Conservation (phyloP, 2,113 vertebrate species). For the Ictalurus furcatus region DNA sequence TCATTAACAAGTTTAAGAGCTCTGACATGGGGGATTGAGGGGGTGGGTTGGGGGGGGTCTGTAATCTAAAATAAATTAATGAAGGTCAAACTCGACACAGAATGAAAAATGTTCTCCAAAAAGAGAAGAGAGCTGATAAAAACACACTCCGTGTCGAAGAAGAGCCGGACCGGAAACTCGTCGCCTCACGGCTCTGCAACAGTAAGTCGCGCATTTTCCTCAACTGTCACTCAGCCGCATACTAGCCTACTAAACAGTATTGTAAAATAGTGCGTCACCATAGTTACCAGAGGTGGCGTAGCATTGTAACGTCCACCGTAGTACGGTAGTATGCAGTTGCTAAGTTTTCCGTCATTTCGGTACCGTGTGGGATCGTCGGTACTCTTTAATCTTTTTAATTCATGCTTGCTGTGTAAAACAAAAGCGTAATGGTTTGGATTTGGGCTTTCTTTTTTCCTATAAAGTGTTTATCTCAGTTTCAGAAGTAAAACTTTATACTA, state of each 20-base stretch:
- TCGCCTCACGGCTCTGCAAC: slow-evolving; percentile 73
- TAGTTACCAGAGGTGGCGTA: neutral
- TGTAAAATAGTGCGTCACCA: neutral
- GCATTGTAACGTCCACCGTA: neutral
- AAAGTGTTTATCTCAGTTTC: neutral
- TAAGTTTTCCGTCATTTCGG: neutral
- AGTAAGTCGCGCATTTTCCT: slow-evolving; percentile 75
- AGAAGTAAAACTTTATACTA: neutral
- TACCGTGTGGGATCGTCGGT: neutral
- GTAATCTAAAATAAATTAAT: slow-evolving; percentile 40
- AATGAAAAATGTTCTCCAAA: slow-evolving; percentile 84
- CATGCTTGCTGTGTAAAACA: neutral
- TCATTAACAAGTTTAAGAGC: slow-evolving; percentile 47
- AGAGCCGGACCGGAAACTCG: slow-evolving; percentile 88
- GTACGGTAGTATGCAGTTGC: neutral
- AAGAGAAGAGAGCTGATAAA: slow-evolving; percentile 94
- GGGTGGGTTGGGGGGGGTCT: slow-evolving; percentile 69
- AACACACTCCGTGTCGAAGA: slow-evolving; percentile 94
- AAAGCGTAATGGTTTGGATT: neutral
- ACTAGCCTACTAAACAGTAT: slow-evolving; percentile 12
- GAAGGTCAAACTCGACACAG: slow-evolving; percentile 56
- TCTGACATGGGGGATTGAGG: slow-evolving; percentile 66
- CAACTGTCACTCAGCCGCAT: slow-evolving; percentile 40
- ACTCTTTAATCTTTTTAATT: neutral
- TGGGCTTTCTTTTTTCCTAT: neutral